These are phyloP conservation scores for Drosophila auraria DNA, from an alignment of 1,140 invertebrate species.

Conservation along the genomic window DNA sequence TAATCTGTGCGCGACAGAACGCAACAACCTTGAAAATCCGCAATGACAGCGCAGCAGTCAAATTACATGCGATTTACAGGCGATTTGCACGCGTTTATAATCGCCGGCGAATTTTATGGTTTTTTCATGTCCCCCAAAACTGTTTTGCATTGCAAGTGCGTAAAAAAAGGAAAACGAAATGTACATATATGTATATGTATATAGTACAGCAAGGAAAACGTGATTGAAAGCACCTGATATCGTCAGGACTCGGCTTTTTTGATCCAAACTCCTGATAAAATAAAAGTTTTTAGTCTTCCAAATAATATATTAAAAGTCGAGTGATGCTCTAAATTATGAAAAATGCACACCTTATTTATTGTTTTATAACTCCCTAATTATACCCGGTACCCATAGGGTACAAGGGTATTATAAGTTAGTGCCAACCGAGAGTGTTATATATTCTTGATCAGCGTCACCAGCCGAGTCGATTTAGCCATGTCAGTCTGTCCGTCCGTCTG, in stretches of 20 bases:
- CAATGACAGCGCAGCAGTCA: slow-evolving; percentile 32
- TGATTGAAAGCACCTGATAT: no score
- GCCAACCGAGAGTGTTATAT: no score
- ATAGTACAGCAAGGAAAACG: not conserved
- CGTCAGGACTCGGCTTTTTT: not conserved
- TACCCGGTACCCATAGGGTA: no score
- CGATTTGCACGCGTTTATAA: slow-evolving; percentile 42
- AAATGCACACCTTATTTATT: no score
- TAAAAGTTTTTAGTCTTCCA: no score
- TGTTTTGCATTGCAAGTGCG: slow-evolving; percentile 8
- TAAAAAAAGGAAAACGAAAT: not conserved
- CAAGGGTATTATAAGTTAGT: no score
- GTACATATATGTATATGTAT: not conserved
- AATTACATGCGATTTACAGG: slow-evolving; percentile 42
- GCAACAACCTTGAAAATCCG: slow-evolving; percentile 26
- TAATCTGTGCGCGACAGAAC: slow-evolving; percentile 25
- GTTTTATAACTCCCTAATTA: no score
- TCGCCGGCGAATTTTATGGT: slow-evolving; percentile 7
- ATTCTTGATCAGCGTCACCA: no score
- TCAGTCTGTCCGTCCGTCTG: no score
- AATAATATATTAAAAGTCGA: no score
- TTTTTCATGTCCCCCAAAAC: slow-evolving; percentile 8
- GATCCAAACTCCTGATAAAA: not conserved
- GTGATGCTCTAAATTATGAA: no score
- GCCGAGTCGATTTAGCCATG: no score